Evolutionary conservation across 2,113 vertebrate genomes (phyloP), one percentile per base, ranked within the genome.

Genomic region (Saimiri boliviensis): DNA sequence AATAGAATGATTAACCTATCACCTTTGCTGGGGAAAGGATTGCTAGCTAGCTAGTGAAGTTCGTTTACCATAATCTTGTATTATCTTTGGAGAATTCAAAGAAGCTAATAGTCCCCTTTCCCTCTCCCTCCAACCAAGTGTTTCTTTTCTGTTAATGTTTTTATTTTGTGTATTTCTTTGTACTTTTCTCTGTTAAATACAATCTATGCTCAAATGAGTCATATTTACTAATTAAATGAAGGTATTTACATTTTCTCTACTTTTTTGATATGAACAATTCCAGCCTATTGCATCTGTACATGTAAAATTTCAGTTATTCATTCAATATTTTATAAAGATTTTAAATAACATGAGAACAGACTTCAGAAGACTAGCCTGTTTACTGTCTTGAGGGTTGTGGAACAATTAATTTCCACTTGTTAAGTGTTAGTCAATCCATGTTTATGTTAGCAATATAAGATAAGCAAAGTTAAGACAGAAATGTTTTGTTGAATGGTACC

Each of bases 241-340:
- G 6, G 8, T 7, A 49, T 77, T 86, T 80, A 85, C 93, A 84
- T 73, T 91, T 73, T 88, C 35, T 58, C 37, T 90, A 6, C 8
- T 86, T 82, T 93, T 91, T 30, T 93, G 42, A 58, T 63, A 47
- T 37, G 71, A 96, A 89, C 12, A 93, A 63, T 74, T 76, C 9
- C 16, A 89, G 5, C 9, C n/a, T 89, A 32, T 58, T 96, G 9
- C 1, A 81, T 63, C n/a, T 96, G 37, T 21, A 54, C 30, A 37
- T 5, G 2, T 86, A 70, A 66, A 89, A 82, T 45, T 32, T n/a
- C 1, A 49, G 10, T 84, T 89, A 86, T 79, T 93, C 58, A 71
- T 89, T 90, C 76, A 63, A 47, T n/a, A 76, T 40, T 91, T 94
- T 76, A 71, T 89, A 79, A 94, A 88, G 47, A 74, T 70, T 63